A percentile compares a stretch with the other conserved stretches of the same genome.
phyloP scores from a whole-genome alignment of 2,113 vertebrate genomes.

The Platycercus adscitus region DNA sequence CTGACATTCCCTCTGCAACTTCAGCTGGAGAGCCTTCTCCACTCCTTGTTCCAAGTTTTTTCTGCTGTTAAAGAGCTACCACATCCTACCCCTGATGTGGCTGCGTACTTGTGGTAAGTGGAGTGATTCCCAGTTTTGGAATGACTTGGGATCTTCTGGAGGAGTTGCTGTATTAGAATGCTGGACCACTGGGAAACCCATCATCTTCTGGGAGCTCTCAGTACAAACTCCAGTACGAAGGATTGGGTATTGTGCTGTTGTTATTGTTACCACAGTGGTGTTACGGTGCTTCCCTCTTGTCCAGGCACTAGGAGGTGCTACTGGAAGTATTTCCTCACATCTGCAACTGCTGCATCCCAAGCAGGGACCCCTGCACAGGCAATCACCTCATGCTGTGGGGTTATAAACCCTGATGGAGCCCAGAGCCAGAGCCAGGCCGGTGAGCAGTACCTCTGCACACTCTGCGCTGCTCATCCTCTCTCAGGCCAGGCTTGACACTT shows the following conservation, averaged over 20 bases:
- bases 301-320: conserved; percentile 41
- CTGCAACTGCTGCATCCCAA: background rate
- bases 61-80: background rate
- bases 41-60: background rate
- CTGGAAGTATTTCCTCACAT: background rate
- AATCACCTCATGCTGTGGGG: background rate
- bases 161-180: background rate
- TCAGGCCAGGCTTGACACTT: background rate
- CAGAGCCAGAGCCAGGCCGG: background rate
- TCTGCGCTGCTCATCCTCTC: background rate
- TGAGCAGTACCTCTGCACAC: background rate
- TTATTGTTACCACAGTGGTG: background rate
- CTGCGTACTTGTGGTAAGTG: conserved; percentile 18
- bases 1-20: background rate
- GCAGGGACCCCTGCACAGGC: background rate
- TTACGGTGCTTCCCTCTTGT: background rate
- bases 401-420: background rate
- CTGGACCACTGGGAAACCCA: background rate
- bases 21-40: background rate
- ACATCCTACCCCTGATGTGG: background rate
- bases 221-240: background rate
- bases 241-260: background rate
- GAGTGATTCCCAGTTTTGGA: conserved; percentile 16
- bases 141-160: conserved; percentile 1
- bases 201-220: background rate